Base-by-base conservation (phyloP, 2,888 invertebrate species). In the Cheilosia vulpina region DNA sequence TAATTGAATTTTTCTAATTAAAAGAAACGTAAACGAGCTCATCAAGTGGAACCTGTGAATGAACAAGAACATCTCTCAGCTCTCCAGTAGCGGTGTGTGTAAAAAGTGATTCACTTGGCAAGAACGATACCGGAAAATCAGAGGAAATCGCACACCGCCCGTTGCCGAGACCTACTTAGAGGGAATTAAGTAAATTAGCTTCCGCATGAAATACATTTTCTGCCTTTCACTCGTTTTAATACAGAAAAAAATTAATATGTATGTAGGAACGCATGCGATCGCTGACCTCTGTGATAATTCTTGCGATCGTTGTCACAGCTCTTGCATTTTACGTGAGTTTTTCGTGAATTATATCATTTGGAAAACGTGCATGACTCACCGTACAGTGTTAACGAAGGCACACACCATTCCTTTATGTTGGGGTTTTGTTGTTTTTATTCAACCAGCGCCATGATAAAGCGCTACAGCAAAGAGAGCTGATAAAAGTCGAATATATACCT, bases 1-100 rank as follows among this genome's bases (percentile, higher is more conserved):
- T 72, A 53, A 79, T 79, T 79, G 41, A 80, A 66, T 41, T 53
- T 47, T 47, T 62, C 5, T 66, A 73, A 80, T 68, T 68, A 50
- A 58, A 81, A 68, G 11, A 27, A 69, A 57, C 45, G 34, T 53
- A 75, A 75, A 68, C 68, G 53, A 73, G 45, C 45, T 58, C 53
- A 62, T 80, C 72, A 41, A 66, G 31, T 41, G n/a, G 38, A 68
- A 58, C 45, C 52, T 73, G 62, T 62, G 55, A 80, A 66, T 73
- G 75, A 68, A 38, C 34, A 34, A 9, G 31, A 31, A 73, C 21
- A 55, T 63, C 62, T 72, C 53, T 55, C 17, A n/a, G n/a, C n/a
- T 63, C 21, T 38, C 17, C 2, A n/a, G 15, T 31, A 5, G 4
- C 11, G 31, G 19, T 47, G 19, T 41, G n/a, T 60, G 52, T 7